Evolutionary conservation across 2,888 invertebrate genomes (phyloP).

Genomic region (Atrina japonica): DNA sequence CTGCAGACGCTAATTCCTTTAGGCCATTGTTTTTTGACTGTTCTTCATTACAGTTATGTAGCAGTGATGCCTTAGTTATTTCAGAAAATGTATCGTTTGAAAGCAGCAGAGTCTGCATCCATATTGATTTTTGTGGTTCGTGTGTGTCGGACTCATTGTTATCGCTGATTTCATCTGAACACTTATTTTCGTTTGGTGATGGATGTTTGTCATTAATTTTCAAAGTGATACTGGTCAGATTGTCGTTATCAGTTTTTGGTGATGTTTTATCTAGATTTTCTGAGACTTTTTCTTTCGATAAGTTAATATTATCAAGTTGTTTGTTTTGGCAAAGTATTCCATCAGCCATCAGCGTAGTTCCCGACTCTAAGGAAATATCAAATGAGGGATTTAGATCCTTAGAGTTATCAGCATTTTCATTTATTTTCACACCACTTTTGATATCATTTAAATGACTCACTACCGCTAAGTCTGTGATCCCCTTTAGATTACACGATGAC

Average conservation of each 20-base stretch:
- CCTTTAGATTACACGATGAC: too few relatives aligned
- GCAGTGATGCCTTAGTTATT: too few relatives aligned
- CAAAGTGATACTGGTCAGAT: neutral
- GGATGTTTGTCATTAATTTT: slow-evolving; percentile 1
- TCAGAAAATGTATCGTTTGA: neutral
- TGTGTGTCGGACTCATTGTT: neutral
- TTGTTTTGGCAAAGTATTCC: neutral
- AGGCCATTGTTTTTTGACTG: too few relatives aligned
- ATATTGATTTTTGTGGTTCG: neutral
- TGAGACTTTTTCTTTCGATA: neutral
- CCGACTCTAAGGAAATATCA: too few relatives aligned
- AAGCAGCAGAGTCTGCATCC: neutral
- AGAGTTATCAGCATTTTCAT: too few relatives aligned
- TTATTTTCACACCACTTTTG: too few relatives aligned
- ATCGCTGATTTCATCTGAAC: neutral
- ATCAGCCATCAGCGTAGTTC: neutral
- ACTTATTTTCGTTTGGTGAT: slow-evolving; percentile 3
- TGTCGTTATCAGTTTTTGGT: neutral
- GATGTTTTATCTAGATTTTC: slow-evolving; percentile 1
- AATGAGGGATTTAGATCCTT: too few relatives aligned
- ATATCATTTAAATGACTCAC: too few relatives aligned
- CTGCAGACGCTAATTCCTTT: too few relatives aligned
- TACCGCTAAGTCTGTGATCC: too few relatives aligned
- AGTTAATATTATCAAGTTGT: neutral
- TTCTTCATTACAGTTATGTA: too few relatives aligned